These are phyloP conservation scores for Plagiodera versicolora DNA, from an alignment of 2,888 invertebrate species.

Conservation along the genomic window DNA sequence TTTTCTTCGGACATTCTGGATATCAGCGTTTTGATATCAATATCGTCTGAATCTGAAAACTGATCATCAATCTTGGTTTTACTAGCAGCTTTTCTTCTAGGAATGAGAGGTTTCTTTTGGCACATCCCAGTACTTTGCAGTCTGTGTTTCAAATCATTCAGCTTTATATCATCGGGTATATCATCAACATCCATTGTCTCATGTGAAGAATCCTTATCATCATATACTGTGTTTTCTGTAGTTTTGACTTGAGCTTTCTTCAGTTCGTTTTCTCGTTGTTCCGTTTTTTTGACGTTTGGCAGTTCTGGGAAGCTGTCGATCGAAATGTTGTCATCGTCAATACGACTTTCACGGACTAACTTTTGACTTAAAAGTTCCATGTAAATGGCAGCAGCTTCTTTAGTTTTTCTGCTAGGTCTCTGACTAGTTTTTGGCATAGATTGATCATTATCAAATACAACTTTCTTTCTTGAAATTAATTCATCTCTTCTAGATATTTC, in stretches of 20 bases:
- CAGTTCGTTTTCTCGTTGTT: conserved; percentile 63
- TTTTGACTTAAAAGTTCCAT: conserved; percentile 75
- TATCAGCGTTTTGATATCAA: neutral
- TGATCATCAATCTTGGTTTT: neutral
- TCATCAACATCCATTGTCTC: conserved; percentile 3
- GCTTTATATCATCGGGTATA: conserved; percentile 10
- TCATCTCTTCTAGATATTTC: conserved; percentile 18
- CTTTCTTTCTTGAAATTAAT: conserved; percentile 17
- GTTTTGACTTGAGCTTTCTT: conserved; percentile 55
- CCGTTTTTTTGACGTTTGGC: conserved; percentile 64
- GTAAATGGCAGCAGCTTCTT: conserved; percentile 74
- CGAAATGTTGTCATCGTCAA: conserved; percentile 65
- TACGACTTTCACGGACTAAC: conserved; percentile 64
- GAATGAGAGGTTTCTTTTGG: conserved; percentile 8
- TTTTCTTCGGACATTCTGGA: conserved; percentile 21
- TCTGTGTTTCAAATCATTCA: conserved; percentile 9
- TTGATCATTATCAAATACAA: conserved; percentile 16
- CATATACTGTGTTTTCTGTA: neutral
- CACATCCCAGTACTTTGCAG: conserved; percentile 14
- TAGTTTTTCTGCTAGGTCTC: conserved; percentile 70
- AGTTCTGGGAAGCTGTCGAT: conserved; percentile 69
- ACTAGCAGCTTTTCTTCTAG: neutral
- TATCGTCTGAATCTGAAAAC: conserved; percentile 1
- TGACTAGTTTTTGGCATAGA: conserved; percentile 17
- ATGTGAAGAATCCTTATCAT: neutral